Evolutionary conservation across 2,113 vertebrate species (phyloP), one percentile per base, ranked within the genome.

Genomic region (Trichechus manatus): DNA sequence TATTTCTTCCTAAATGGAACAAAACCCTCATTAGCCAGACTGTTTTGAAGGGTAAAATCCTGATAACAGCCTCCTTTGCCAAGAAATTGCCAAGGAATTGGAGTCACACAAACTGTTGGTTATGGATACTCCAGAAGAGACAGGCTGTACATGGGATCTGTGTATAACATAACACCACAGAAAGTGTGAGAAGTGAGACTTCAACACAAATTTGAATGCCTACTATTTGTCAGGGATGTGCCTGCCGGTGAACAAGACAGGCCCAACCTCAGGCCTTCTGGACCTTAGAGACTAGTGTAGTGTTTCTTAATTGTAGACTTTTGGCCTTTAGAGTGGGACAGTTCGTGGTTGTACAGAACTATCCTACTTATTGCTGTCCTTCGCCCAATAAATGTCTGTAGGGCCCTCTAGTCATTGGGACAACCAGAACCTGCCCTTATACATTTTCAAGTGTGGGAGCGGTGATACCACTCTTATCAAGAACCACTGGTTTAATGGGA

Each of bases 1-100:
- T 77, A n/a, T 94, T 92, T 75, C 63, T 93, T 79, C 75, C 56
- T 96, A 47, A 72, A 7, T 87, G 42, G 27, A 86, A 90, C 29
- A 90, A 83, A 93, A 47, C n/a, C 25, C 25, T 95, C 63, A 47
- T 14, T 83, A 77, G 84, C 79, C 47, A 50, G 20, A 4, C 27
- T 82, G 6, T 79, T 93, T 44, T 44, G 79, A 92, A 63, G 42
- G n/a, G 39, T 56, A 59, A 50, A 64, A 66, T 90, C 25, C 80
- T 87, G 61, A 39, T 47, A 80, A 11, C 27, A 66, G 25, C 27
- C 20, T 80, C 81, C 64, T 61, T 94, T 72, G 20, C 31, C n/a
- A 82, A 85, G 66, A 85, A 4, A 39, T 39, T 39, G 39, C 39
- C 39, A 39, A 70, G 27, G 29, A 47, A 31, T 90, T 19, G 25